phyloP scores from a whole-genome alignment of 2,888 invertebrate species.

The Hipparchia semele region DNA sequence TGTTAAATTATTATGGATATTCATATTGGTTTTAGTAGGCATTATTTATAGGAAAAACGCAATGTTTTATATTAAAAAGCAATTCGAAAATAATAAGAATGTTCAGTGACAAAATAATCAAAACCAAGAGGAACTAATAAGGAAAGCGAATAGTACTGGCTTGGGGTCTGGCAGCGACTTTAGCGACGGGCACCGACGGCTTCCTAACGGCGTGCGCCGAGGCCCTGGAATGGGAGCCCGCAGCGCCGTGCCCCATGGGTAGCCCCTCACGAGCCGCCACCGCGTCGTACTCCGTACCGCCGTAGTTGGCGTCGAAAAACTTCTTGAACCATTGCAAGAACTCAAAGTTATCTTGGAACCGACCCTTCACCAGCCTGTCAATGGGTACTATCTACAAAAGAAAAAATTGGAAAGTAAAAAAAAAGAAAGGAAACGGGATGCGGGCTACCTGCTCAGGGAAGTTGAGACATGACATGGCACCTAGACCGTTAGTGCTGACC shows the following conservation, averaged over 20 bases:
- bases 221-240: constrained; percentile 79
- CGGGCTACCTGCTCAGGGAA: constrained; percentile 50
- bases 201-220: constrained; percentile 69
- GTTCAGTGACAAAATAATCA: constrained; percentile 15
- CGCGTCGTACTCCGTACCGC: constrained; percentile 97
- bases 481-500: constrained; percentile 18
- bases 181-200: constrained; percentile 78
- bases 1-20: no score
- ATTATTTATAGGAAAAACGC: not conserved
- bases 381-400: constrained; percentile 94
- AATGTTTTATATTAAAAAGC: not conserved
- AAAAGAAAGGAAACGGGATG: constrained; percentile 56
- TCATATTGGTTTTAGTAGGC: no score
- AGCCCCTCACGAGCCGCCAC: constrained; percentile 93
- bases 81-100: constrained; percentile 6
- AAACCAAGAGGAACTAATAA: constrained; percentile 45
- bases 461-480: constrained; percentile 4
- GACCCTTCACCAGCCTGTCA: constrained; percentile 97
- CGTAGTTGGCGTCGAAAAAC: constrained; percentile 99
- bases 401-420: constrained; percentile 67
- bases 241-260: constrained; percentile 90
- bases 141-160: constrained; percentile 78
- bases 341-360: constrained; percentile 99
- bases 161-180: constrained; percentile 86
- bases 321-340: constrained; percentile 99